Base-by-base conservation (phyloP, 2,797 vertebrate species). In the Epinephelus malabaricus region DNA sequence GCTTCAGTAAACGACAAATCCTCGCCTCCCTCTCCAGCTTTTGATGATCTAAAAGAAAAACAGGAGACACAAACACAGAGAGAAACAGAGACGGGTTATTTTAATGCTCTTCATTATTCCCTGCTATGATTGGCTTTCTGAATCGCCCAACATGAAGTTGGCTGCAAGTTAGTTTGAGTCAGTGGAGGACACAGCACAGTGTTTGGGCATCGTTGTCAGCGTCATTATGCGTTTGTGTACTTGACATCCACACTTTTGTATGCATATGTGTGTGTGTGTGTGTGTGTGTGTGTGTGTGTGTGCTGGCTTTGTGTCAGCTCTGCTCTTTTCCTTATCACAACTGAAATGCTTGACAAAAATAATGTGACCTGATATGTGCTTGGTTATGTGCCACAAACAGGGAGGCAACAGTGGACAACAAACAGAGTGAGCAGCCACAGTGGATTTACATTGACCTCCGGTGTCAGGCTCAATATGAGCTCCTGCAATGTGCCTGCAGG, bases 1-100 rank as follows among this genome's bases (percentile, higher is more conserved):
- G 98, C 93, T 99, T 98, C 94, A 99, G 91, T 83, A 99, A 96
- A 85, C 97, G 96, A 92, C 98, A 99, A 92, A 99, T 99, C 49
- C 98, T 96, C 1, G 98, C 98, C 88, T 99, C 98, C 69, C 98
- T 95, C 94, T 98, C 98, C 94, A 99, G 94, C 90, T 99, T 99
- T 96, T 99, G 98, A 92, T 99, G 98, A 95, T 99, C 98, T 99
- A 88, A 75, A 54, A 89, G 58, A 21, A 82, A 86, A 51, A 82
- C 46, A 79, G 59, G 59, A 77, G 70, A 76, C 61, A 89, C 75
- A 83, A 81, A 89, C 66, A 78, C 40, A 62, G 64, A 76, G 46
- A 71, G 38, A 64, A 66, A 75, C 64, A 86, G 70, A 88, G 50
- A 73, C 18, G 25, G 47, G 51, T 88, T 87, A 86, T 83, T 92